Percentiles rank a stretch among this genome's conserved stretches.
phyloP scores from a whole-genome alignment of 53 echinoderm and acorn worm species.

The Stichopus horrens region DNA sequence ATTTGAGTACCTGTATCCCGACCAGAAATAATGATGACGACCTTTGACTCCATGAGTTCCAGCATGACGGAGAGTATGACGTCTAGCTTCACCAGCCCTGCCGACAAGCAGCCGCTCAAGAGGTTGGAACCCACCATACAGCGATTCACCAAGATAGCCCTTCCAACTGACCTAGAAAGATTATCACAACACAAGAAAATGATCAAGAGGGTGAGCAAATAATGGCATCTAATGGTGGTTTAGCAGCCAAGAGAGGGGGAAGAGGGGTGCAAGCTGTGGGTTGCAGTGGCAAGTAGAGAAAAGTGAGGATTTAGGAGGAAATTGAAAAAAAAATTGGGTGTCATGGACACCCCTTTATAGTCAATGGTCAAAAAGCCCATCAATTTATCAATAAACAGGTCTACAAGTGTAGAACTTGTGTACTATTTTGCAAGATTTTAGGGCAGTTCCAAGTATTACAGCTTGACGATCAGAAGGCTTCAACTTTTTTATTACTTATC shows the following conservation, averaged over 20 bases:
- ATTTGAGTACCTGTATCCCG: too few relatives aligned
- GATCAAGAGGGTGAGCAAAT: constrained; percentile 72
- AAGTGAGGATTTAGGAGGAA: too few relatives aligned
- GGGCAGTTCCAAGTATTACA: too few relatives aligned
- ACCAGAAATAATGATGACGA: constrained; percentile 32
- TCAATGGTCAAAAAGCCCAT: too few relatives aligned
- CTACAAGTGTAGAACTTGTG: neutral
- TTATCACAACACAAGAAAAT: constrained; percentile 79
- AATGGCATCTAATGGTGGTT: neutral
- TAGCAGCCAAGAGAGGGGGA: neutral
- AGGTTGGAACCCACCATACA: constrained; percentile 88
- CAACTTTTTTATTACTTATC: too few relatives aligned
- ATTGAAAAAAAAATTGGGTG: too few relatives aligned
- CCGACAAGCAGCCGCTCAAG: constrained; percentile 76
- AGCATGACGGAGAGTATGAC: constrained; percentile 51
- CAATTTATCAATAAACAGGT: neutral
- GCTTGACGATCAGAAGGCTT: too few relatives aligned
- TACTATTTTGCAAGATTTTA: too few relatives aligned
- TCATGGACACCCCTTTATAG: too few relatives aligned
- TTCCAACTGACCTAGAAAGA: constrained; percentile 86
- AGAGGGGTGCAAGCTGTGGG: neutral
- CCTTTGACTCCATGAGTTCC: constrained; percentile 43
- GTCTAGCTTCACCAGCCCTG: neutral
- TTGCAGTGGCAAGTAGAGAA: neutral
- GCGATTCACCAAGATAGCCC: constrained; percentile 86